Conservation (phyloP, 2,888 invertebrate species). For the Hartigia nigra region DNA sequence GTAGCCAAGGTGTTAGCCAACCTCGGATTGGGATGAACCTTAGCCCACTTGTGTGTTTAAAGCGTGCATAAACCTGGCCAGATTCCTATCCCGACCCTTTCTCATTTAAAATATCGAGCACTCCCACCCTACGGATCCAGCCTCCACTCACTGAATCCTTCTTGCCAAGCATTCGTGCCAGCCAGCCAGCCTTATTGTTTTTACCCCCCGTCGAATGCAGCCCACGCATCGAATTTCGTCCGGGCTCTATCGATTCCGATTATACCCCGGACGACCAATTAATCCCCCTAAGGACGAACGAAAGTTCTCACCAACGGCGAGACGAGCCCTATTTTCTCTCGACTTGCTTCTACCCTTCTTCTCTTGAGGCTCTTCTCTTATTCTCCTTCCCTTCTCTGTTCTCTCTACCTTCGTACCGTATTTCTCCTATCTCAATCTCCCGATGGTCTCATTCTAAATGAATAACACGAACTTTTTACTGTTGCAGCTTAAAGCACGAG, state of each 20-base stretch:
- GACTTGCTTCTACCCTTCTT: neutral
- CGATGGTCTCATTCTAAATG: neutral
- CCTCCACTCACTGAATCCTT: neutral
- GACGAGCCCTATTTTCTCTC: neutral
- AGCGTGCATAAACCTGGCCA: neutral
- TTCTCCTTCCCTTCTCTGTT: neutral
- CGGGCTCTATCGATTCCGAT: slow-evolving; percentile 1
- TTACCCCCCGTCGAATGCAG: neutral
- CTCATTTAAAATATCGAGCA: neutral
- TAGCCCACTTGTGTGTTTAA: neutral
- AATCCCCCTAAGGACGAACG: neutral
- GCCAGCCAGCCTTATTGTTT: neutral
- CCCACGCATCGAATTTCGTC: neutral
- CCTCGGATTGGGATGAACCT: neutral
- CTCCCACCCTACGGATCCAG: neutral
- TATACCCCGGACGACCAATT: neutral
- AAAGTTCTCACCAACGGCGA: neutral
- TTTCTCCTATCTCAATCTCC: neutral
- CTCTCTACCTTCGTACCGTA: neutral
- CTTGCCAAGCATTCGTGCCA: neutral
- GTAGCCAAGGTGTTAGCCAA: neutral
- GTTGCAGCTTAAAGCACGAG: slow-evolving; percentile 80
- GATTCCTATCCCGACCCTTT: neutral
- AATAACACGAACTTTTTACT: slow-evolving; percentile 34
- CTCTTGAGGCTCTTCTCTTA: neutral